These are phyloP conservation scores for Procavia capensis DNA, from an alignment of 2,113 vertebrate species.

Conservation along the genomic window DNA sequence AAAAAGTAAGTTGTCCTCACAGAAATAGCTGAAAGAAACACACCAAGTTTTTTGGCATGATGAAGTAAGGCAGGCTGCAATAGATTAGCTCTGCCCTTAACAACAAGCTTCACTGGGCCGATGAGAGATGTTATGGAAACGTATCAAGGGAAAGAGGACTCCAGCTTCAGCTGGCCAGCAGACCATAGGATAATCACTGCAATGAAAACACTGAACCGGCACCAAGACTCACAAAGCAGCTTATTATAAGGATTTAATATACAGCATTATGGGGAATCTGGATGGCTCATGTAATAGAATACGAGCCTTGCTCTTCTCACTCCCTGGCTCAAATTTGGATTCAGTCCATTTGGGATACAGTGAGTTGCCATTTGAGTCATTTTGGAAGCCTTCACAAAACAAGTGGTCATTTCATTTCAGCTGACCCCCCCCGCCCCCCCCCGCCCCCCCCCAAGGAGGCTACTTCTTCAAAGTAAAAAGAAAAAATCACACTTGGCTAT, in stretches of 20 bases:
- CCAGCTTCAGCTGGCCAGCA: slow-evolving; percentile 56
- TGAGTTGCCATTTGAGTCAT: slow-evolving; percentile 60
- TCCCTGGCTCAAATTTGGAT: slow-evolving; percentile 44
- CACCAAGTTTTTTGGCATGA: slow-evolving; percentile 62
- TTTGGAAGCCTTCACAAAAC: slow-evolving; percentile 36
- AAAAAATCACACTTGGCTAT: background rate
- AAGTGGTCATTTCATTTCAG: slow-evolving; percentile 20
- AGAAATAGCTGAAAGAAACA: slow-evolving; percentile 65
- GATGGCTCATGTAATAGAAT: slow-evolving; percentile 40
- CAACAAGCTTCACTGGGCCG: slow-evolving; percentile 67
- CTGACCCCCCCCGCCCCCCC: background rate
- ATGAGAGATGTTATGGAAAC: slow-evolving; percentile 73
- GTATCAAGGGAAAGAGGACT: slow-evolving; percentile 66
- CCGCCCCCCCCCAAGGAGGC: background rate
- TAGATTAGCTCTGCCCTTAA: slow-evolving; percentile 79
- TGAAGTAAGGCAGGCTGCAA: slow-evolving; percentile 46
- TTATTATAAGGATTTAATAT: slow-evolving; percentile 59
- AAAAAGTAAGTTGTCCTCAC: slow-evolving; percentile 36
- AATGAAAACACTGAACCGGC: slow-evolving; percentile 58
- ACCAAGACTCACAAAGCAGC: slow-evolving; percentile 67
- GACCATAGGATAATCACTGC: slow-evolving; percentile 55
- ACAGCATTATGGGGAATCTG: slow-evolving; percentile 47
- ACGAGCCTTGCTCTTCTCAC: slow-evolving; percentile 48
- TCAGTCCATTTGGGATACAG: slow-evolving; percentile 42
- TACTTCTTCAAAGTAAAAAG: background rate